Evolutionary conservation across 2,888 invertebrate genomes (phyloP), one percentile per base, ranked within the genome.

Genomic region (Acleris literana): DNA sequence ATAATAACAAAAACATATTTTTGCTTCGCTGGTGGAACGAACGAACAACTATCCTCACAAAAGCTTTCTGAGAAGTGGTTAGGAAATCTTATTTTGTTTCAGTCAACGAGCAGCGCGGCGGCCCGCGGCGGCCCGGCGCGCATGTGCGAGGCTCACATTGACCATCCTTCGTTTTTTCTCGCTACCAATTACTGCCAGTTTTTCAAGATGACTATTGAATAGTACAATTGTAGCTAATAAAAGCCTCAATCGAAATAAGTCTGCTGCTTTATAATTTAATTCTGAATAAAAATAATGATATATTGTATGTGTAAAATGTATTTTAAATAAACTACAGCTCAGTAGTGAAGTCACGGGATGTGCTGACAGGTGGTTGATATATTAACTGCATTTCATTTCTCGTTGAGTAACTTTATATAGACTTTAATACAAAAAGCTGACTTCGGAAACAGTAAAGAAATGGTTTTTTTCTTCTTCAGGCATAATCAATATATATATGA

Each of bases 141-240:
- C 44, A n/a, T 6, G 46, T 17, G 75, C 71, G 75, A 74, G 77
- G 73, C 69, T 70, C 76, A 82, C 83, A 82, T 84, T 84, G 82
- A 82, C 75, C 76, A 77, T 73, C 83, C 78, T 80, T 82, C 79
- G 77, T 85, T 87, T 88, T 87, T 87, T 81, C 78, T 78, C 80
- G 77, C 80, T 75, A 81, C 83, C 85, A 89, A 87, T 88, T 88
- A 87, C 83, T 80, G 82, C 78, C 85, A 83, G 85, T 87, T 87
- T 84, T 84, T 85, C 84, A 57, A 62, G 60, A 81, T 80, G 75
- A 79, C 83, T 76, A 85, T 87, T 88, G 82, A 84, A 85, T 82
- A 84, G 64, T 76, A 83, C 82, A 84, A 84, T 85, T 82, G 78
- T 79, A 80, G 79, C 55, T 65, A 65, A 65, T 84, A 86, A 84